phyloP scores from a whole-genome alignment of 2,797 vertebrate genomes.

The Sebastes oblongus region DNA sequence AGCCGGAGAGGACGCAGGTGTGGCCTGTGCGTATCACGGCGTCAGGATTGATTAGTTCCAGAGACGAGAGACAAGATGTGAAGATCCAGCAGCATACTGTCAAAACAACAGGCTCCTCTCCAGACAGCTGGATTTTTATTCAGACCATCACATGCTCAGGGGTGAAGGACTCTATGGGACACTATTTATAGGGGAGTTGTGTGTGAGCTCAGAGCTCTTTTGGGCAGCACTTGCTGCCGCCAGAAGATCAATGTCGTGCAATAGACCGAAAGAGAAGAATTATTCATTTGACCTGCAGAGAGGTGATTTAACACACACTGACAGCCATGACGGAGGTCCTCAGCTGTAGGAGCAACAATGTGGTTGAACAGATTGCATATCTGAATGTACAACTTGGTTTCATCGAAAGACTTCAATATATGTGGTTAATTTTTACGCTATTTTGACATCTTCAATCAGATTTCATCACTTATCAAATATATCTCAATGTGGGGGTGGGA shows the following conservation, averaged over 20 bases:
- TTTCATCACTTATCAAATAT: not conserved
- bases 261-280: slow-evolving; percentile 28
- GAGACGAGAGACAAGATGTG: slow-evolving; percentile 60
- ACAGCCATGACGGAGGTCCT: slow-evolving; percentile 31
- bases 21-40: slow-evolving; percentile 22
- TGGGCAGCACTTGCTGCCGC: not conserved
- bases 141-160: slow-evolving; percentile 51
- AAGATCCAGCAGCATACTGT: slow-evolving; percentile 78
- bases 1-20: slow-evolving; percentile 63
- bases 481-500: not conserved
- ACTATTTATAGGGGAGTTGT: slow-evolving; percentile 31
- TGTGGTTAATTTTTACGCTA: not conserved
- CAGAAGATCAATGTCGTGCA: slow-evolving; percentile 34
- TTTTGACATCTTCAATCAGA: not conserved
- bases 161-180: slow-evolving; percentile 31
- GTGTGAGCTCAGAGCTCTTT: slow-evolving; percentile 24
- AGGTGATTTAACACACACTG: slow-evolving; percentile 40
- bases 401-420: not conserved
- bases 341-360: not conserved
- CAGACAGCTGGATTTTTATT: slow-evolving; percentile 84
- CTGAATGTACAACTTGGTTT: not conserved
- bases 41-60: slow-evolving; percentile 78
- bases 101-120: slow-evolving; percentile 80
- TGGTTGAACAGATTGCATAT: not conserved
- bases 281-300: slow-evolving; percentile 38